Evolutionary conservation across 2,888 invertebrate species (phyloP).

Genomic region (Oscheius sp.): DNA sequence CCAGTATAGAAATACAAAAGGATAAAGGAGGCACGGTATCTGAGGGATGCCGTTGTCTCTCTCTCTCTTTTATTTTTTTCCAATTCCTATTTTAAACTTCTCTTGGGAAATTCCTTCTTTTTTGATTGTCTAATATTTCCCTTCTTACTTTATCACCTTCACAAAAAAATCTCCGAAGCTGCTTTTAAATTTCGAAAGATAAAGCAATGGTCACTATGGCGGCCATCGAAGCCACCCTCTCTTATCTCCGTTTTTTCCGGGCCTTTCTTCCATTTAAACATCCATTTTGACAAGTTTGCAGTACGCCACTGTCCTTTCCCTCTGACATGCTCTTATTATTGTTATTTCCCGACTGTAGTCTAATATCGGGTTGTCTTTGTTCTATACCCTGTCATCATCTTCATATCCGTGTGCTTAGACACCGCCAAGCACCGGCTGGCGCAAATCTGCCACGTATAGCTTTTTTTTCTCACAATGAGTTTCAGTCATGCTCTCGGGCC

Average conservation of each 20-base stretch:
- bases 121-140: neutral
- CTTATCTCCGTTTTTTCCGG: no score
- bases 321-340: no score
- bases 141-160: neutral
- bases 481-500: slow-evolving; percentile 21
- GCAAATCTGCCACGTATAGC: no score
- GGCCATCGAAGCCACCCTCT: no score
- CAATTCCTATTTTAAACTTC: neutral
- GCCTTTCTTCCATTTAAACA: no score
- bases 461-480: slow-evolving; percentile 3
- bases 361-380: no score
- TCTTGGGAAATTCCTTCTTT: neutral
- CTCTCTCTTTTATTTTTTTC: neutral
- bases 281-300: no score
- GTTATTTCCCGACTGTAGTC: no score
- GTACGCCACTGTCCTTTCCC: no score
- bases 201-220: neutral
- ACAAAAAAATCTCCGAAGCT: neutral
- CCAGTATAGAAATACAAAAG: neutral
- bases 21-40: neutral
- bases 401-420: no score
- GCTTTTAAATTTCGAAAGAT: neutral
- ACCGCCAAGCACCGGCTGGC: no score
- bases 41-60: neutral
- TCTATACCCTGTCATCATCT: no score